Evolutionary conservation across 2,113 vertebrate species (phyloP).

Genomic region (Micronisus gabar): DNA sequence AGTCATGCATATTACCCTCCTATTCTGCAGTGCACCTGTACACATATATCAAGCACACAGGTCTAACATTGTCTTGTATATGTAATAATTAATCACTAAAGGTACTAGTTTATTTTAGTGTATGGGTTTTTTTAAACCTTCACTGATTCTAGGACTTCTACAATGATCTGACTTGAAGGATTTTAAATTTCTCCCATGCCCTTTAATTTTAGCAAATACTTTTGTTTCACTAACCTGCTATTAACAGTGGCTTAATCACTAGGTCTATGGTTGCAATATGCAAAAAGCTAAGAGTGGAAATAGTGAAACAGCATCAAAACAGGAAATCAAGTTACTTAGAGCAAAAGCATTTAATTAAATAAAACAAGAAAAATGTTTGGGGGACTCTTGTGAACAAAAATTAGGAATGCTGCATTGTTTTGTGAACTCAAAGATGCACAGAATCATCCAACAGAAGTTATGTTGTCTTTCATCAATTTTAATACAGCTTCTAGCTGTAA

Average conservation of each 20-base stretch:
- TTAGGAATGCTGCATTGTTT: not conserved
- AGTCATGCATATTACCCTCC: not conserved
- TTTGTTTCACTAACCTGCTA: not conserved
- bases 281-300: not conserved
- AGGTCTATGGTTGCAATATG: not conserved
- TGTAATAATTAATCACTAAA: not conserved
- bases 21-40: not conserved
- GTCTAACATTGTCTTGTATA: not conserved
- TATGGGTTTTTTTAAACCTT: not conserved
- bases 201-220: not conserved
- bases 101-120: not conserved
- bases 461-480: slow-evolving; percentile 34
- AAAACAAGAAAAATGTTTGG: not conserved
- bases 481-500: slow-evolving; percentile 27
- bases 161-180: not conserved
- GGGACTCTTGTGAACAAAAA: not conserved
- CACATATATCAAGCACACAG: not conserved
- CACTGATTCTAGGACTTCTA: not conserved
- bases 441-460: not conserved
- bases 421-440: not conserved
- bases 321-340: not conserved
- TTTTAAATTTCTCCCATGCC: not conserved
- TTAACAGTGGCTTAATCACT: not conserved
- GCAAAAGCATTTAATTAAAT: not conserved
- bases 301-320: not conserved